Evolutionary conservation across 2,888 invertebrate species (phyloP).

Genomic region (Trissolcus brochymenae): DNA sequence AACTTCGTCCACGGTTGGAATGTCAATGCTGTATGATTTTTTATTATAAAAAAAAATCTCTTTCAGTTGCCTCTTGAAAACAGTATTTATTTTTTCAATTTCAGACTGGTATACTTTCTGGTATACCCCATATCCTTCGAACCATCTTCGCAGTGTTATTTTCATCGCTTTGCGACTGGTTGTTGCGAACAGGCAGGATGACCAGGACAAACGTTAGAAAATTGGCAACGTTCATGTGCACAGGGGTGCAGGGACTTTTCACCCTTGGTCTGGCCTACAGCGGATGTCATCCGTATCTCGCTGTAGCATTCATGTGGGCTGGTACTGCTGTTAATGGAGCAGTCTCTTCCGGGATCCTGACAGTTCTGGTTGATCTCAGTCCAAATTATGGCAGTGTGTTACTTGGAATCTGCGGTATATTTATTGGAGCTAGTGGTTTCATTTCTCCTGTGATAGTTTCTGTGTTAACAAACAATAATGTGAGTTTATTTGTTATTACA

Average conservation of each 20-base stretch:
- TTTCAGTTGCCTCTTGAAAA: neutral
- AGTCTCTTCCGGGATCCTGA: constrained; percentile 82
- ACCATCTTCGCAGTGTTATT: constrained; percentile 80
- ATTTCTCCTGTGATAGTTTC: constrained; percentile 82
- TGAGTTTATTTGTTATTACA: constrained; percentile 68
- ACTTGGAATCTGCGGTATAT: constrained; percentile 80
- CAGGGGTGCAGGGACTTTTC: constrained; percentile 80
- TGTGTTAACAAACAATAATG: constrained; percentile 80
- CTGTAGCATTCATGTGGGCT: constrained; percentile 80
- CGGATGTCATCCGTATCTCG: constrained; percentile 80
- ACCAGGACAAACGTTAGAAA: constrained; percentile 81
- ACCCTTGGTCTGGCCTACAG: constrained; percentile 81
- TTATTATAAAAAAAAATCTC: neutral
- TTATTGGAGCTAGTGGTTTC: constrained; percentile 80
- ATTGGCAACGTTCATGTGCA: constrained; percentile 80
- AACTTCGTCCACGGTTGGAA: constrained; percentile 83
- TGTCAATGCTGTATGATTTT: constrained; percentile 79
- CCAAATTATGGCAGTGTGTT: constrained; percentile 81
- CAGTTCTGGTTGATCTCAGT: constrained; percentile 83
- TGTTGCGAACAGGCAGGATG: constrained; percentile 79
- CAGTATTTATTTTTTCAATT: constrained; percentile 49
- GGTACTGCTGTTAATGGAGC: constrained; percentile 83
- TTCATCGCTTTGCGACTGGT: constrained; percentile 80
- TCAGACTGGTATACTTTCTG: constrained; percentile 81
- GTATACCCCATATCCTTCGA: constrained; percentile 80